phyloP scores from a whole-genome alignment of 2,797 vertebrate genomes.

The Acipenser transmontanus region DNA sequence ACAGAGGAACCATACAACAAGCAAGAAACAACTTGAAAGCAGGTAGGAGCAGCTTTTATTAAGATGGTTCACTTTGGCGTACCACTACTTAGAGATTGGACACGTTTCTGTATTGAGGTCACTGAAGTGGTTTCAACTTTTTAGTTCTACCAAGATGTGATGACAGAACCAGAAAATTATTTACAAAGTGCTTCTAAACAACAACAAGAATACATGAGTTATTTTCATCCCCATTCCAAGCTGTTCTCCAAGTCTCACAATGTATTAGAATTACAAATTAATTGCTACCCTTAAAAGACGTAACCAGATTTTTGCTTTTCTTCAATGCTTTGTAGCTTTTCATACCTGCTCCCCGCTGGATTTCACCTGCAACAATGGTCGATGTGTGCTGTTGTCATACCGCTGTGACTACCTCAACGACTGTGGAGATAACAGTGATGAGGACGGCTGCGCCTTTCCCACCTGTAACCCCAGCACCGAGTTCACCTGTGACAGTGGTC shows the following conservation, averaged over 20 bases:
- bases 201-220: too few relatives aligned
- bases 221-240: too few relatives aligned
- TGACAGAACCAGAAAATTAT: too few relatives aligned
- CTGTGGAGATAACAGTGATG: conserved; percentile 86
- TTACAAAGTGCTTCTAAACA: too few relatives aligned
- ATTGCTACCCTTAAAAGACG: neutral
- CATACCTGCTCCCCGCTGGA: conserved; percentile 75
- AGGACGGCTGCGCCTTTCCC: conserved; percentile 73
- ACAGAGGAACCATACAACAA: too few relatives aligned
- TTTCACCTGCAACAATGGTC: conserved; percentile 82
- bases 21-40: too few relatives aligned
- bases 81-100: conserved; percentile 9
- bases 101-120: neutral
- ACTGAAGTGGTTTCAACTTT: too few relatives aligned
- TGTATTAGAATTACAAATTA: neutral
- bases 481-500: conserved; percentile 74
- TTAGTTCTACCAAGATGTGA: too few relatives aligned
- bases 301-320: neutral
- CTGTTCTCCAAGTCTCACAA: neutral
- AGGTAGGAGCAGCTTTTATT: too few relatives aligned
- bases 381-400: conserved; percentile 67
- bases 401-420: conserved; percentile 82
- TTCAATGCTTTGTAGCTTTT: conserved; percentile 59
- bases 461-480: conserved; percentile 73
- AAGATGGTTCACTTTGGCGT: conserved; percentile 13